A percentile compares a stretch with the other conserved stretches of the same genome.
These are phyloP conservation scores for Brachyrhaphis roseni DNA, from an alignment of 2,797 vertebrate genomes.

Conservation along the genomic window DNA sequence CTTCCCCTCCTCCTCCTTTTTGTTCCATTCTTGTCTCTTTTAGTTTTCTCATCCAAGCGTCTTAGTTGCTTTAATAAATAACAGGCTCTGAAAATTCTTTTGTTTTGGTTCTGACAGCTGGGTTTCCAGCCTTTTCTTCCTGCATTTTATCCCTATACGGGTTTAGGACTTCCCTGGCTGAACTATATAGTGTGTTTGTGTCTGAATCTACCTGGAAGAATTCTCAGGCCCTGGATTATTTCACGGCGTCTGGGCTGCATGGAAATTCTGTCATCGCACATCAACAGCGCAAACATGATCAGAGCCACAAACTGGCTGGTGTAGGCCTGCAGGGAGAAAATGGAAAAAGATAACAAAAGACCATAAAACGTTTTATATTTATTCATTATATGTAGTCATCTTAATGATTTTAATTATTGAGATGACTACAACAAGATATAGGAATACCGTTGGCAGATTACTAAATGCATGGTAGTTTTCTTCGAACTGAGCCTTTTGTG, in stretches of 20 bases:
- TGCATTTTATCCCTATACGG: slow-evolving; percentile 18
- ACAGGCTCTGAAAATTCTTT: slow-evolving; percentile 12
- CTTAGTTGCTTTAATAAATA: slow-evolving; percentile 28
- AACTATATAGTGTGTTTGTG: not conserved
- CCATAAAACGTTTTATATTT: not conserved
- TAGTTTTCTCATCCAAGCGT: slow-evolving; percentile 22
- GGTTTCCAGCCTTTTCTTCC: slow-evolving; percentile 11
- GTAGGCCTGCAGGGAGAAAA: slow-evolving; percentile 86
- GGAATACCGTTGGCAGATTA: slow-evolving; percentile 1
- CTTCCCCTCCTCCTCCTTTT: not conserved
- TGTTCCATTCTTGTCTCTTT: slow-evolving; percentile 18
- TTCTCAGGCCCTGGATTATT: slow-evolving; percentile 91
- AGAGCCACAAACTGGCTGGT: slow-evolving; percentile 98
- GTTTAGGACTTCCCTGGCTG: slow-evolving; percentile 7
- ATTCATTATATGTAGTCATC: too few relatives aligned
- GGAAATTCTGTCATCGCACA: slow-evolving; percentile 97
- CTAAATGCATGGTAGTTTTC: slow-evolving; percentile 10
- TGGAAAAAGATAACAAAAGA: not conserved
- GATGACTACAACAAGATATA: not conserved
- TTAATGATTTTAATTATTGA: too few relatives aligned
- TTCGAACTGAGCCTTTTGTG: slow-evolving; percentile 16
- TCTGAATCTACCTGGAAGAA: slow-evolving; percentile 87
- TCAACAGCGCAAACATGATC: slow-evolving; percentile 97
- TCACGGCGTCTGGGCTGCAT: slow-evolving; percentile 95
- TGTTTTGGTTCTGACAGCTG: slow-evolving; percentile 12